Evolutionary conservation across 2,113 vertebrate genomes (phyloP).

Genomic region (Plecturocebus donacophilus): DNA sequence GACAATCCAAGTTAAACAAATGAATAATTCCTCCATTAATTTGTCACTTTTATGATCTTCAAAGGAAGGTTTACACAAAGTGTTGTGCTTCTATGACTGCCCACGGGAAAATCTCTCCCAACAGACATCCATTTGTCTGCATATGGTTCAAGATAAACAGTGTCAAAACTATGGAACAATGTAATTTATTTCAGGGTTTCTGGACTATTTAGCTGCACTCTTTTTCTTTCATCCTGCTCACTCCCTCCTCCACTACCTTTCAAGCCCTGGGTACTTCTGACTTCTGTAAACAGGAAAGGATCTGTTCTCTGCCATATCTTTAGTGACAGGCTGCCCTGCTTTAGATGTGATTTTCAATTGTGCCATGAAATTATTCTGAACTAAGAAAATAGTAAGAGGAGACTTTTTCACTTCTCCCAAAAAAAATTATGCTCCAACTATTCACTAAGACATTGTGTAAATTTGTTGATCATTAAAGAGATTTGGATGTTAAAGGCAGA

Average conservation of each 20-base stretch:
- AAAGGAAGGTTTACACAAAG: neutral
- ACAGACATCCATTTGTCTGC: conserved; percentile 1
- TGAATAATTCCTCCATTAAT: neutral
- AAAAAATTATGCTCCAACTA: neutral
- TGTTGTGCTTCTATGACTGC: accelerated
- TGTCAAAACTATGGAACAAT: conserved; percentile 4
- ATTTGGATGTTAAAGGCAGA: neutral
- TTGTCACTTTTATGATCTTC: neutral
- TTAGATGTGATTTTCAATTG: neutral
- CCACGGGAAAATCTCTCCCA: neutral
- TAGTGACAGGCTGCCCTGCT: neutral
- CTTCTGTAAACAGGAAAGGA: conserved; percentile 42
- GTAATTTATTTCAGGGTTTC: conserved; percentile 44
- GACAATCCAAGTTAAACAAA: neutral
- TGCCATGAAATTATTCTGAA: neutral
- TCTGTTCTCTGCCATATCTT: neutral
- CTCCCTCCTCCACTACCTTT: neutral
- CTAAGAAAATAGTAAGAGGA: neutral
- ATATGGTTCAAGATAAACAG: conserved; percentile 43
- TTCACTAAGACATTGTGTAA: neutral
- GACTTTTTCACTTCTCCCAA: neutral
- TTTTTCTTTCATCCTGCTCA: neutral
- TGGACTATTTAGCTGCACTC: neutral
- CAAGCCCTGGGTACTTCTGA: neutral
- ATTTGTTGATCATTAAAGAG: neutral